Base-by-base conservation (phyloP, 2,797 vertebrate species). In the Poecilia gillii region DNA sequence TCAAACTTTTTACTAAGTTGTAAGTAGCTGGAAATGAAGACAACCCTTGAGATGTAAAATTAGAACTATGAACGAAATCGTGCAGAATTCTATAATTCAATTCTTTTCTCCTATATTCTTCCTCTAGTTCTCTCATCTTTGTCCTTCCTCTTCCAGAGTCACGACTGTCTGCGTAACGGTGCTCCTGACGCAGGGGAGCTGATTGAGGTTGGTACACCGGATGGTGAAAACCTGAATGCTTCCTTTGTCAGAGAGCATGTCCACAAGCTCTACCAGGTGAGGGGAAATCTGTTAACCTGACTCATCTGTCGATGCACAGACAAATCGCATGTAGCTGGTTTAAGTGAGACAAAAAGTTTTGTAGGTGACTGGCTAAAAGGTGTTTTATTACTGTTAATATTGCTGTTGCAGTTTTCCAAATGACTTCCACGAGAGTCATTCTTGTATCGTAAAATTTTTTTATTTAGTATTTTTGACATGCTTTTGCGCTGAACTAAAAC, bases 191-290 rank as follows among this genome's bases (percentile, higher is more conserved):
- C 93, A 59, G 97, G 98, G 0, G 97, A 98, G 89, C 3, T 97
- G 47, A 95, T 99, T 55, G 93, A 97, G 70, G 96, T 99, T 43
- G 92, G 95, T 85, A 97, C 96, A 82, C 88, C 95, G 0, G 97
- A 98, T 0, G 97, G 96, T 73, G 94, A 96, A 12, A 14, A 96
- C 62, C 96, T 97, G 82, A 97, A 96, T 2, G 98, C 98, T 73
- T 97, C 95, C 82, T 99, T 97, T 59, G 93, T 99, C 75, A 97
- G 94, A 73, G 93, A 96, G 20, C 96, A 97, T 73, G 90, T 94
- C 80, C 97, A 96, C 53, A 96, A 96, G 72, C 92, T 96, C 77
- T 99, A 97, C 89, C 98, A 99, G 98, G 98, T 99, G 79, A 94
- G 94, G 0, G 28, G 72, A 78, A 23, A 14, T 1, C 64, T n/a